phyloP scores from a whole-genome alignment of 2,113 vertebrate species.

The Chroicocephalus ridibundus region DNA sequence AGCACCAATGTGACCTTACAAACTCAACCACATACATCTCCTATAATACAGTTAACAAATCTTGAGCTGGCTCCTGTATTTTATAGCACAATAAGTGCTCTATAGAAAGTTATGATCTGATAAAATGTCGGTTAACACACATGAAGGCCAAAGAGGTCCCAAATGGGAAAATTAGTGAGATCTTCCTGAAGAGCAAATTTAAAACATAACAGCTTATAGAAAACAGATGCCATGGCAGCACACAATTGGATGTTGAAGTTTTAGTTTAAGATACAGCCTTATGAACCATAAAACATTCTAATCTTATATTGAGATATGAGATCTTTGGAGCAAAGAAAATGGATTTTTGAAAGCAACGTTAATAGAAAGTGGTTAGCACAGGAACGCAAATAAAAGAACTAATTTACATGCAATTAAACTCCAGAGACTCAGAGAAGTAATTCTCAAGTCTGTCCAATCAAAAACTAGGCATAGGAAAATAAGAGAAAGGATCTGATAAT shows the following conservation, averaged over 20 bases:
- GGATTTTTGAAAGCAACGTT: not conserved
- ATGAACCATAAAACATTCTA: not conserved
- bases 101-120: not conserved
- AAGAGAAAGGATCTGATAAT: not conserved
- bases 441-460: not conserved
- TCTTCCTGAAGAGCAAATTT: not conserved
- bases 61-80: not conserved
- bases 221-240: not conserved
- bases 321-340: constrained; percentile 1
- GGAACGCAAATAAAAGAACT: not conserved
- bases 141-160: not conserved
- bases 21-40: not conserved
- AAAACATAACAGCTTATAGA: not conserved
- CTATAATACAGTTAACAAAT: not conserved
- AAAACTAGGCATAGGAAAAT: not conserved
- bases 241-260: not conserved
- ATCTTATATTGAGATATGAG: not conserved
- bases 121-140: not conserved
- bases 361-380: not conserved
- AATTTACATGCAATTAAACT: constrained; percentile 9
- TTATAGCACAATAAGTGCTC: not conserved
- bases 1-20: not conserved
- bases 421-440: not conserved
- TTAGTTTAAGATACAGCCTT: not conserved
- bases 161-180: not conserved